Evolutionary conservation across 23 tunicate species (phyloP), one percentile per base, ranked within the genome.

Genomic region (Oikopleura vanhoeffeni): DNA sequence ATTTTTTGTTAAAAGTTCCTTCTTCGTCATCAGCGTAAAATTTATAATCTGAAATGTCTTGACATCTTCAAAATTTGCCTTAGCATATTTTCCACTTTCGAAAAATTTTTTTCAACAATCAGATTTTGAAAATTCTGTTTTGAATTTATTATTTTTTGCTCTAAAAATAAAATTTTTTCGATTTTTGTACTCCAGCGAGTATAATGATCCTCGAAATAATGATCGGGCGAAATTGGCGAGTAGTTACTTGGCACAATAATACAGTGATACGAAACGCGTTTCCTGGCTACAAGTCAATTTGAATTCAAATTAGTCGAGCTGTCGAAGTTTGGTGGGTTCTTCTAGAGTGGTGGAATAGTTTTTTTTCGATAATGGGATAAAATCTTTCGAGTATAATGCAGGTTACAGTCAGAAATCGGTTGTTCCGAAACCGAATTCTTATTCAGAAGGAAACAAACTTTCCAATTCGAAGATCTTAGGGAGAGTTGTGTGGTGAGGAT

Each of bases 141-240:
- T n/a, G n/a, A n/a, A n/a, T n/a, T n/a, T n/a, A n/a, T n/a, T n/a
- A n/a, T n/a, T n/a, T n/a, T n/a, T n/a, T n/a, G n/a, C n/a, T n/a
- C n/a, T n/a, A n/a, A n/a, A n/a, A n/a, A n/a, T n/a, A n/a, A n/a
- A n/a, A n/a, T n/a, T n/a, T n/a, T n/a, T n/a, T n/a, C n/a, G n/a
- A n/a, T n/a, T n/a, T n/a, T n/a, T n/a, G n/a, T n/a, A n/a, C n/a
- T n/a, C n/a, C n/a, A n/a, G n/a, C n/a, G n/a, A n/a, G n/a, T n/a
- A n/a, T n/a, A n/a, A 87, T 87, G 24, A 85, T 86, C n/a, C 76
- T 67, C 40, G 88, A 89, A 0, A 85, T 93, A 2, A 84, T 92
- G 89, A 90, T 93, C 67, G 90, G 91, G n/a, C n/a, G 27, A 94
- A 93, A 60, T 88, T 89, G 41, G 98, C 94, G 2, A 86, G 86